Conservation (phyloP, 2,888 invertebrate genomes). For the Platycheirus albimanus region DNA sequence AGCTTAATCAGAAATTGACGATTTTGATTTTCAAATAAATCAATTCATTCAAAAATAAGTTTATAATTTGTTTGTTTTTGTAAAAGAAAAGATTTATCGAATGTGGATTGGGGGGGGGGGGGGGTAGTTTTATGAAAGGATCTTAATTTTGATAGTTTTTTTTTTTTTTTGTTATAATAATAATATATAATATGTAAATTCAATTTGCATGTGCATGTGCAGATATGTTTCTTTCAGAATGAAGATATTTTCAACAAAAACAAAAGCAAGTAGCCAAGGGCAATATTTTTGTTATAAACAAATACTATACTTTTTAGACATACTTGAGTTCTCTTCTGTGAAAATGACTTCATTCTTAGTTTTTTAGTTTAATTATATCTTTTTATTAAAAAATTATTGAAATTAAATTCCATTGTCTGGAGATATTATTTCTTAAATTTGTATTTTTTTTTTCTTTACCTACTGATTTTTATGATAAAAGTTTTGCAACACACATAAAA, state of each 20-base stretch:
- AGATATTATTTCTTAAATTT: not conserved
- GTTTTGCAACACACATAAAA: slow-evolving; percentile 29
- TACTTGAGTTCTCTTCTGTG: no score
- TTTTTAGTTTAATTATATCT: not conserved
- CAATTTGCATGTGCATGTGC: slow-evolving; percentile 53
- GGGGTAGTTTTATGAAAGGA: slow-evolving; percentile 5
- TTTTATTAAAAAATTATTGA: not conserved
- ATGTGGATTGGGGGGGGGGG: slow-evolving; percentile 25
- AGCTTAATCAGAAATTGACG: slow-evolving; percentile 46
- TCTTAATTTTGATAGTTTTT: no score
- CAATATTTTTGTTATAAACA: no score
- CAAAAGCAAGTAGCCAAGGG: no score
- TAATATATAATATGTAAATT: slow-evolving; percentile 47
- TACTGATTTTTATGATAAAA: slow-evolving; percentile 24
- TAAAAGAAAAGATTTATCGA: not conserved
- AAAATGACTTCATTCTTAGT: not conserved
- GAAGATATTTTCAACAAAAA: slow-evolving; percentile 15
- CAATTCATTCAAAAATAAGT: slow-evolving; percentile 6
- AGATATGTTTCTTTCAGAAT: slow-evolving; percentile 63
- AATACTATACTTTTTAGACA: no score
- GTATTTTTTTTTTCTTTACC: no score
- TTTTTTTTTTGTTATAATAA: slow-evolving; percentile 14
- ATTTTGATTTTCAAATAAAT: slow-evolving; percentile 21
- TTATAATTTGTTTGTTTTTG: slow-evolving; percentile 27
- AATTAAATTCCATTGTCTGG: not conserved